Evolutionary conservation across 2,888 invertebrate species (phyloP), one percentile per base, ranked within the genome.

Genomic region (Drosophila melanosoma): DNA sequence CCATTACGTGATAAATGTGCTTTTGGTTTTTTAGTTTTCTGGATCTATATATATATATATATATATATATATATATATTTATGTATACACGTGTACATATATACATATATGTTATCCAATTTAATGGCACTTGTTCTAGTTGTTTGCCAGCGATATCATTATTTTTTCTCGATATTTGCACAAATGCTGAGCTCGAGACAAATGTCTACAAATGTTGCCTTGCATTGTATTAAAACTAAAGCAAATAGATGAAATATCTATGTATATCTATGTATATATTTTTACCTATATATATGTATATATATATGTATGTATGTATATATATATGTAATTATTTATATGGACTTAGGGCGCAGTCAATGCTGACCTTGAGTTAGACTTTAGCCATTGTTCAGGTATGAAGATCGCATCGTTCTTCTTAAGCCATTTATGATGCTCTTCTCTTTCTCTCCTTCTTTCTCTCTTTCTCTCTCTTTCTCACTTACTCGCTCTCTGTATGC

Each of bases 101-200:
- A 29, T 51, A n/a, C 11, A 29, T 6, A 29, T 17, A 11, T 32
- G 11, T 67, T 59, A 64, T 65, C 69, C 75, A 69, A 73, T 83
- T 72, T 74, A 72, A 69, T 62, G 74, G 79, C 86, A 86, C 86
- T 83, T 83, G 83, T 81, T 70, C 83, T 76, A 73, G 73, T 70
- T 73, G 59, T 71, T 64, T 72, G 69, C 49, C 53, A 32, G 48
- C 35, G 52, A 60, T 49, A 33, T 59, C 60, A 29, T 29, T 29
- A 29, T 29, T 29, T 29, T 68, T 65, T 62, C 56, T 36, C 8
- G 62, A 69, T 82, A 74, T 83, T 85, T 83, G 74, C 70, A 69
- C 86, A 83, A 71, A 79, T 83, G 84, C 35, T 70, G 64, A 48
- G 38, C 20, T 48, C 48, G 48, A 36, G 45, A 62, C 56, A 42